Conservation (phyloP, 2,888 invertebrate genomes). For the Andrena haemorrhoa region DNA sequence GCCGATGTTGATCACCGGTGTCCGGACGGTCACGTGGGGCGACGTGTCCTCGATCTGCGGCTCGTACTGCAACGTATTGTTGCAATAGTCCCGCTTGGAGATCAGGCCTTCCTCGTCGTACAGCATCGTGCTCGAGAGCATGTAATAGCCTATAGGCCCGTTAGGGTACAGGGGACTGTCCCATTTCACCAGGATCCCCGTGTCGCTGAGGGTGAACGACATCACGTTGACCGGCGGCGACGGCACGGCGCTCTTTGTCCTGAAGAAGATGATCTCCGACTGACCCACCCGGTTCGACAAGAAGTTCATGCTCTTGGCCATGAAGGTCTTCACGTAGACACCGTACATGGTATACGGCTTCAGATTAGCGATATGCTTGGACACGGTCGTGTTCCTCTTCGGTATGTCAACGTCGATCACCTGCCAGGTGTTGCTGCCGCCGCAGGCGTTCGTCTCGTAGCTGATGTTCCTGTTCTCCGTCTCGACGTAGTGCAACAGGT, state of each 20-base stretch:
- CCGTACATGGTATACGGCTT: constrained; percentile 90
- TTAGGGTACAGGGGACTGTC: constrained; percentile 87
- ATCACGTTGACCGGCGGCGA: constrained; percentile 78
- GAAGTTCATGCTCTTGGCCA: constrained; percentile 77
- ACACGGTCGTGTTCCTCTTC: constrained; percentile 56
- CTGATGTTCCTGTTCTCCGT: constrained; percentile 86
- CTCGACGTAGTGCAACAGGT: constrained; percentile 88
- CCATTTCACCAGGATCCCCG: constrained; percentile 87
- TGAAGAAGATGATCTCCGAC: constrained; percentile 78
- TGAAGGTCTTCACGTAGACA: constrained; percentile 90
- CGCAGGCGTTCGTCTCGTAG: constrained; percentile 87
- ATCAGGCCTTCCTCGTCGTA: constrained; percentile 75
- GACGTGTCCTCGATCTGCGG: constrained; percentile 46
- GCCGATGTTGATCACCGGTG: constrained; percentile 32
- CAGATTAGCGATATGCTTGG: constrained; percentile 84
- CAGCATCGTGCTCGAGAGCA: constrained; percentile 79
- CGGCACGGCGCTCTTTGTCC: constrained; percentile 80
- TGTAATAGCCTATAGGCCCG: constrained; percentile 87
- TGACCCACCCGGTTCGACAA: constrained; percentile 73
- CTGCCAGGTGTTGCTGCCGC: constrained; percentile 85
- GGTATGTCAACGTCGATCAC: constrained; percentile 79
- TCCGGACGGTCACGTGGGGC: constrained; percentile 65
- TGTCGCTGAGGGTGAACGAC: constrained; percentile 82
- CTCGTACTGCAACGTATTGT: constrained; percentile 68
- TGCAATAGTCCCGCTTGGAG: constrained; percentile 85